Conservation (phyloP, 1,140 invertebrate genomes). For the Drosophila ficusphila region DNA sequence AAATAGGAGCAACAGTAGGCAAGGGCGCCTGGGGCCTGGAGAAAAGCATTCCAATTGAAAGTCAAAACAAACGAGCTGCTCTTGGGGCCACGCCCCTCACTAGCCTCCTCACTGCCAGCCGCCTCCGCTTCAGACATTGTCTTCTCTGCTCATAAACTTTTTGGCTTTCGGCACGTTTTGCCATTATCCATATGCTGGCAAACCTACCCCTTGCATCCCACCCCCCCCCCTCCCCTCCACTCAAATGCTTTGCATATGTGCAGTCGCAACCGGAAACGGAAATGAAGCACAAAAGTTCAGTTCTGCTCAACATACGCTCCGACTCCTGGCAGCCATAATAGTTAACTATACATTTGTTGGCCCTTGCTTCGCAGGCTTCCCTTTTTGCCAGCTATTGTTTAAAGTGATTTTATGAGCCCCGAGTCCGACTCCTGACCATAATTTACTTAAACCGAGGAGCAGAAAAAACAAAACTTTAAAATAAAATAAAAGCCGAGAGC, state of each 20-base stretch:
- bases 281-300: conserved; percentile 60
- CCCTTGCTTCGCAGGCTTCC: background rate
- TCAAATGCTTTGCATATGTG: conserved; percentile 20
- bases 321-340: conserved; percentile 39
- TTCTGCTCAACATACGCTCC: conserved; percentile 24
- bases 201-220: too few species aligned
- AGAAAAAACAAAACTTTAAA: too few species aligned
- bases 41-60: conserved; percentile 49
- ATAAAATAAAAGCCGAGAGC: conserved; percentile 18
- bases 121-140: conserved; percentile 27
- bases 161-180: conserved; percentile 55
- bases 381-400: conserved; percentile 13
- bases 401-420: conserved; percentile 51
- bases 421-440: conserved; percentile 31
- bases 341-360: conserved; percentile 56
- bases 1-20: conserved; percentile 13
- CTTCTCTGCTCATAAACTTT: conserved; percentile 49
- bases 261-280: conserved; percentile 46
- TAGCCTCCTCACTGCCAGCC: conserved; percentile 1
- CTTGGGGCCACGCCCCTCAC: conserved; percentile 4
- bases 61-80: conserved; percentile 52
- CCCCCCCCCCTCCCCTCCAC: background rate
- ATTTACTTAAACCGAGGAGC: conserved; percentile 39
- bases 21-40: conserved; percentile 4
- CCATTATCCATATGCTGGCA: conserved; percentile 49